phyloP scores from a whole-genome alignment of 2,888 invertebrate genomes.

The Proisotoma minuta region DNA sequence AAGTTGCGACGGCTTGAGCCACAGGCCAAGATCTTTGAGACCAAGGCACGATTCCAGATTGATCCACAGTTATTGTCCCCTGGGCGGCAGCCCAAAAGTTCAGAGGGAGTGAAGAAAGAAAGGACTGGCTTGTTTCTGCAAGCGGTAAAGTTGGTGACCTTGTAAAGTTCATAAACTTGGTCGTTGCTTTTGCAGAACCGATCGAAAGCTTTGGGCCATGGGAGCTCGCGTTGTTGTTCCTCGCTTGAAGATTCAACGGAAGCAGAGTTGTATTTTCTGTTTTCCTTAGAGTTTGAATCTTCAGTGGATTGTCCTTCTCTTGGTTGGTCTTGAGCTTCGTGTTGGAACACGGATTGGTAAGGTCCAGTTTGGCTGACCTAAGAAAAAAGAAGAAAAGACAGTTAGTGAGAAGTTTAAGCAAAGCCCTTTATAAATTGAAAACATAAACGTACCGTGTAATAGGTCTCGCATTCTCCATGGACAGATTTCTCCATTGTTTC shows the following conservation, averaged over 20 bases:
- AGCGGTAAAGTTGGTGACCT: slow-evolving; percentile 52
- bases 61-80: slow-evolving; percentile 46
- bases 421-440: slow-evolving; percentile 44
- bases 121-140: slow-evolving; percentile 49
- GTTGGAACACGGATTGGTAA: slow-evolving; percentile 35
- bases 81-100: slow-evolving; percentile 39
- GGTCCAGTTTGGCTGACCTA: slow-evolving; percentile 40
- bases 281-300: slow-evolving; percentile 12
- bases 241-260: slow-evolving; percentile 29
- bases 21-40: slow-evolving; percentile 42
- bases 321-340: slow-evolving; percentile 27
- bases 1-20: slow-evolving; percentile 35
- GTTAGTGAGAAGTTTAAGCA: slow-evolving; percentile 49
- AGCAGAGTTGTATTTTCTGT: slow-evolving; percentile 8
- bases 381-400: slow-evolving; percentile 49
- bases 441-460: slow-evolving; percentile 49
- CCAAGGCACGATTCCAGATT: slow-evolving; percentile 42
- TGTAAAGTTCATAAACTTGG: slow-evolving; percentile 49
- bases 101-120: slow-evolving; percentile 35
- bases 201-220: slow-evolving; percentile 26
- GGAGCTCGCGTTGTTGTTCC: slow-evolving; percentile 6
- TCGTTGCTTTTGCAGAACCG: slow-evolving; percentile 37
- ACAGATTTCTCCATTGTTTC: slow-evolving; percentile 48
- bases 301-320: slow-evolving; percentile 12
- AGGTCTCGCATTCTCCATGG: slow-evolving; percentile 49